Evolutionary conservation across 1,140 invertebrate species (phyloP), one percentile per base, ranked within the genome.

Genomic region (Nasonia longicornis): DNA sequence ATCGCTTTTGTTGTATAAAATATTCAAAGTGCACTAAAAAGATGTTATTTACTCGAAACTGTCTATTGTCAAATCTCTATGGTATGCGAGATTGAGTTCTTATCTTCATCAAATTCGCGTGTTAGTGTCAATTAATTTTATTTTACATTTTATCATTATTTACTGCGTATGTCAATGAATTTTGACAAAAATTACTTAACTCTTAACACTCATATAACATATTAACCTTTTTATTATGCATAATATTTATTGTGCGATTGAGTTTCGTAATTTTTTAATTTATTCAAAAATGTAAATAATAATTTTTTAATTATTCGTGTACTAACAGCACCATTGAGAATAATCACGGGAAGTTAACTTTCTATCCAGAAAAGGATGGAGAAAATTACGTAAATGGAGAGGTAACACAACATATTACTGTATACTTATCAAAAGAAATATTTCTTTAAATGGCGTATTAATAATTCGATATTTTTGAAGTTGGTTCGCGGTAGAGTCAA

Each of bases 301-400:
- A 31, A n/a, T 52, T 79, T 84, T 81, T 84, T 52, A 80, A 79
- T 86, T 84, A 58, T 1, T 1, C 1, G 52, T 58, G 16, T n/a
- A 58, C 52, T 58, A 73, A 79, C 83, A 91, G 89, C 77, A 85
- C 86, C 11, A 89, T 90, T 52, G 89, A 92, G 82, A 92, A 92
- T 84, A 88, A 88, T n/a, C 87, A 88, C 35, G 89, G 90, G 8
- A 89, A 89, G 80, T 85, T 93, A 42, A 90, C 79, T 38, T 87
- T 92, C 7, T 88, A 84, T 58, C 90, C 92, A 0, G 90, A 92
- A 70, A 87, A 87, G 48, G 90, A 92, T 80, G 93, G 92, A 58
- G 93, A 93, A 77, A 94, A 93, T 0, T 94, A 92, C 86, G 91
- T 94, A n/a, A 95, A 95, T 89, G 94, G 94, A 10, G 92, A 94